A percentile compares a stretch with the other conserved stretches of the same genome.
Conservation (phyloP, 2,888 invertebrate genomes). For the Eupelmus urozonus region DNA sequence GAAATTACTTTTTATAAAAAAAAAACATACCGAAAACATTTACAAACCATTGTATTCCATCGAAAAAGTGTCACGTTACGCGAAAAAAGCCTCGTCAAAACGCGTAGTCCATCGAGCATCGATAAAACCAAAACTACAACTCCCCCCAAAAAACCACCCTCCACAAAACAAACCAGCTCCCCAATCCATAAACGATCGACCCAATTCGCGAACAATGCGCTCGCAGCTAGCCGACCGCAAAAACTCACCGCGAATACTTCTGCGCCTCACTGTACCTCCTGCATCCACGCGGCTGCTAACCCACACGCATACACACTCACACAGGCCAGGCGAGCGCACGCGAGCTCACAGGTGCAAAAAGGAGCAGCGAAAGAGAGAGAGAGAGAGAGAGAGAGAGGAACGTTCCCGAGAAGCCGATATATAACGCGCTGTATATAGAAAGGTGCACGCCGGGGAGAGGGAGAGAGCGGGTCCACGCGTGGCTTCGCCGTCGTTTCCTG, state of each 20-base stretch:
- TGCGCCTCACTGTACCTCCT: conserved; percentile 35
- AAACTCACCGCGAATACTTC: conserved; percentile 13
- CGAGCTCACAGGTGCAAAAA: conserved; percentile 51
- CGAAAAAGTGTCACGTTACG: too few relatives aligned
- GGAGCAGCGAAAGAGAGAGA: conserved; percentile 10
- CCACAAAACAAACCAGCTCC: neutral
- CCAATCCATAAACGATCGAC: conserved; percentile 3
- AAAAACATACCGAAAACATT: too few relatives aligned
- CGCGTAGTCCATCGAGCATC: too few relatives aligned
- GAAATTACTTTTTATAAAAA: too few relatives aligned
- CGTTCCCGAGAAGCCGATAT: conserved; percentile 39
- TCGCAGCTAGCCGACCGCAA: neutral
- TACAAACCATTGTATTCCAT: too few relatives aligned
- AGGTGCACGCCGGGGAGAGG: conserved; percentile 32
- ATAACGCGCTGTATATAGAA: neutral
- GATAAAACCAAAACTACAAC: neutral
- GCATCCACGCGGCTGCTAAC: neutral
- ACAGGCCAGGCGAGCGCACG: too few relatives aligned
- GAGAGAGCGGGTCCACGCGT: conserved; percentile 70
- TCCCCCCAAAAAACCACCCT: neutral
- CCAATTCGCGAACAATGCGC: conserved; percentile 36
- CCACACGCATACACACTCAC: too few relatives aligned
- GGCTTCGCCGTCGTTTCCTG: conserved; percentile 74
- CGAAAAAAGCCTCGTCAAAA: too few relatives aligned
- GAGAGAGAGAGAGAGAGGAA: conserved; percentile 4